Base-by-base conservation (phyloP, 2,888 invertebrate species). In the Netelia melanura region DNA sequence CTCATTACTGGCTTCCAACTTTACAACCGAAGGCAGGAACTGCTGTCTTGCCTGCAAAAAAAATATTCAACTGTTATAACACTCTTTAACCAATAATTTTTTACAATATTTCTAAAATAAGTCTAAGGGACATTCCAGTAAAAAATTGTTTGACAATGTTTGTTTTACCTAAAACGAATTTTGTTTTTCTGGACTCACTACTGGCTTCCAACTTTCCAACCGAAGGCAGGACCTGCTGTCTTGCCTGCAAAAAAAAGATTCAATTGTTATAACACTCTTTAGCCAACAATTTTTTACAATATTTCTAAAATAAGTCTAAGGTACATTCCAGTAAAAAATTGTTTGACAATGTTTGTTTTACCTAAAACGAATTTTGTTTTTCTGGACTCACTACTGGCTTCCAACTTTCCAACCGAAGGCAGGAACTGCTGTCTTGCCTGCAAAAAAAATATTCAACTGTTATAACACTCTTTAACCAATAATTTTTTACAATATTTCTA, bases 381-480 rank as follows among this genome's bases (percentile, higher is more conserved):
- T 93, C 91, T 92, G 92, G 92, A 92, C 91, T 88, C 87, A 89
- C 91, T 90, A 89, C 91, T 91, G 89, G 91, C 91, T 92, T 90
- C 91, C 89, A 93, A 92, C 91, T 92, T 92, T 90, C 81, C 88
- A 86, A 86, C 86, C 83, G 81, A 86, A 78, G 65, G 77, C 83
- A 72, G 76, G 74, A 84, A 74, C 71, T 38, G 64, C 61, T 30
- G 44, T 48, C 25, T 48, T 56, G 52, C 61, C 23, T 52, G 81
- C 58, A 70, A 72, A 84, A 71, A 71, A 84, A 90, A 91, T 90
- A 91, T 91, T 91, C 91, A 91, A 89, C 90, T 90, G 87, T 89
- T 90, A 91, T 92, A 92, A 90, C 81, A 81, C 72, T 76, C 81
- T 72, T 30, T 54, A 58, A 67, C 30, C 67, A 75, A 81, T 82